Percentiles rank a stretch among this genome's conserved stretches.
phyloP scores from a whole-genome alignment of 2,888 invertebrate species.

The Cryptocephalus primarius region DNA sequence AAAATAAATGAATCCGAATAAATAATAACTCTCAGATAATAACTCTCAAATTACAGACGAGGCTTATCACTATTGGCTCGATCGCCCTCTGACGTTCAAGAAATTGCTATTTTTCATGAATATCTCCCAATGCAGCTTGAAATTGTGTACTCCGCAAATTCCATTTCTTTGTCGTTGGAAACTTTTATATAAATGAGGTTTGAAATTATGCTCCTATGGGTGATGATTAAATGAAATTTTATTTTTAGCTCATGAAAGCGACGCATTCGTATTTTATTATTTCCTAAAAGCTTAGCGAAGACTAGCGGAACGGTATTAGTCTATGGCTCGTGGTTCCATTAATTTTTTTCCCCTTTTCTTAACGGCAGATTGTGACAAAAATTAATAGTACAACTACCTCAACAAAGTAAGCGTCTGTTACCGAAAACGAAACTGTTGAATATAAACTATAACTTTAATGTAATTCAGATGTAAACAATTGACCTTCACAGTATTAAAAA shows the following conservation, averaged over 20 bases:
- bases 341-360: too few species aligned
- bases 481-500: too few species aligned
- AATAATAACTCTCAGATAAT: not conserved
- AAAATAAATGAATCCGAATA: not conserved
- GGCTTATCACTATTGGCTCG: constrained; percentile 1
- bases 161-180: constrained; percentile 1
- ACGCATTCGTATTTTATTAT: constrained; percentile 1
- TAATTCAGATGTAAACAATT: too few species aligned
- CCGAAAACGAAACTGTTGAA: too few species aligned
- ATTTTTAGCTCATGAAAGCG: constrained; percentile 1
- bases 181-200: constrained; percentile 1
- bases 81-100: not conserved
- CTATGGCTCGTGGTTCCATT: too few species aligned
- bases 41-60: not conserved
- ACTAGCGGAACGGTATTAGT: not conserved
- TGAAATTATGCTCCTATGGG: too few species aligned
- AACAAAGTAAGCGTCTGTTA: too few species aligned
- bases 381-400: too few species aligned
- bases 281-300: not conserved
- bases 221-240: not conserved
- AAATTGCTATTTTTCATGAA: constrained; percentile 2
- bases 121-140: not conserved
- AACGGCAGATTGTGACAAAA: too few species aligned
- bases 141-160: constrained; percentile 1
- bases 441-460: too few species aligned